phyloP scores from a whole-genome alignment of 2,888 invertebrate species.

The Kryphioiulus occultus region DNA sequence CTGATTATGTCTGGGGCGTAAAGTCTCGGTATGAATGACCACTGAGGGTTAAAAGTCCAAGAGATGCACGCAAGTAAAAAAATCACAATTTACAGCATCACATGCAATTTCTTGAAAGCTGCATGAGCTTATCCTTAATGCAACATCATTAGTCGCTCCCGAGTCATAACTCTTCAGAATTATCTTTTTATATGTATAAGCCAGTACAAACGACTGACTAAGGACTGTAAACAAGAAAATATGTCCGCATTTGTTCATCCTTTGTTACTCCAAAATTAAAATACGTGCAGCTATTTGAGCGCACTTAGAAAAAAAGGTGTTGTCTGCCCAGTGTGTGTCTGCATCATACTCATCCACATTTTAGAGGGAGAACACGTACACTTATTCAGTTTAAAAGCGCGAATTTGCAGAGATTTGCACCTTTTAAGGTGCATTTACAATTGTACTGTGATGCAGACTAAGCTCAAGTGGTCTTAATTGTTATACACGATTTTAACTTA shows the following conservation, averaged over 20 bases:
- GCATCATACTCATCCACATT: too few species aligned
- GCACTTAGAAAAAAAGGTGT: too few species aligned
- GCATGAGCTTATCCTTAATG: neutral
- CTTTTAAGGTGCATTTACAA: too few species aligned
- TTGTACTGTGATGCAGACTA: too few species aligned
- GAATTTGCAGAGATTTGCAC: too few species aligned
- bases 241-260: conserved; percentile 24
- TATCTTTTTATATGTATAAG: neutral
- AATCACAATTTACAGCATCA: neutral
- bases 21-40: too few species aligned
- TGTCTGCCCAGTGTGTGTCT: too few species aligned
- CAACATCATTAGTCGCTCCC: neutral
- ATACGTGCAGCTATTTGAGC: neutral
- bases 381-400: too few species aligned
- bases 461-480: neutral
- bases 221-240: neutral
- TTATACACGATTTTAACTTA: neutral
- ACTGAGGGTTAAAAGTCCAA: too few species aligned
- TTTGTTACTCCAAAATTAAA: neutral
- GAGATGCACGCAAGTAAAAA: neutral
- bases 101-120: neutral
- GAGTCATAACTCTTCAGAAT: neutral
- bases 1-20: too few species aligned
- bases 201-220: neutral
- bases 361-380: too few species aligned